Conservation (phyloP, 2,797 vertebrate genomes). For the Intellagama lesueurii region DNA sequence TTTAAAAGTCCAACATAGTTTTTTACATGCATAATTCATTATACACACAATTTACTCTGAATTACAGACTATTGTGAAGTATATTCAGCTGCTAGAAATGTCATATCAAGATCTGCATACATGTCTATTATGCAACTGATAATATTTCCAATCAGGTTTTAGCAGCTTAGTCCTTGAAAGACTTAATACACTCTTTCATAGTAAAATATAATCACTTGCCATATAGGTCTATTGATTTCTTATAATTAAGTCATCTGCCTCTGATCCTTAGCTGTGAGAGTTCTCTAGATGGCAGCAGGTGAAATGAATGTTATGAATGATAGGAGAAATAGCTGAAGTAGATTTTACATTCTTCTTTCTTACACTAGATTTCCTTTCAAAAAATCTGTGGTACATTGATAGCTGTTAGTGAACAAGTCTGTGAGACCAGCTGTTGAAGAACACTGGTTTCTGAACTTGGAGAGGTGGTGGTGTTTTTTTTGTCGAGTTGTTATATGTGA, state of each 20-base stretch:
- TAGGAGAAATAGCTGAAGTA: conserved; percentile 28
- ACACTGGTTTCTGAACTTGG: not conserved
- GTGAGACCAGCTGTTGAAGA: too few relatives aligned
- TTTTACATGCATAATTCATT: not conserved
- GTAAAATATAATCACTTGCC: conserved; percentile 58
- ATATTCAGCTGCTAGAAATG: not conserved
- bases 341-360: not conserved
- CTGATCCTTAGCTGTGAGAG: conserved; percentile 21
- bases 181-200: conserved; percentile 53
- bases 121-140: not conserved
- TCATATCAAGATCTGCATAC: not conserved
- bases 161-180: conserved; percentile 43
- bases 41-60: not conserved
- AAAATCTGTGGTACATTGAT: not conserved
- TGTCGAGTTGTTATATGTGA: not conserved
- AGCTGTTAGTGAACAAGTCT: not conserved
- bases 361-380: not conserved
- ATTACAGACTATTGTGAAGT: not conserved
- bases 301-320: conserved; percentile 41
- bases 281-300: conserved; percentile 48
- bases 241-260: conserved; percentile 55
- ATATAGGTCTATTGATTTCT: conserved; percentile 56
- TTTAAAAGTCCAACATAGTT: not conserved
- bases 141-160: conserved; percentile 51
- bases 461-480: not conserved